Conservation (phyloP, 2,797 vertebrate genomes). For the Gobionotothen gibberifrons region DNA sequence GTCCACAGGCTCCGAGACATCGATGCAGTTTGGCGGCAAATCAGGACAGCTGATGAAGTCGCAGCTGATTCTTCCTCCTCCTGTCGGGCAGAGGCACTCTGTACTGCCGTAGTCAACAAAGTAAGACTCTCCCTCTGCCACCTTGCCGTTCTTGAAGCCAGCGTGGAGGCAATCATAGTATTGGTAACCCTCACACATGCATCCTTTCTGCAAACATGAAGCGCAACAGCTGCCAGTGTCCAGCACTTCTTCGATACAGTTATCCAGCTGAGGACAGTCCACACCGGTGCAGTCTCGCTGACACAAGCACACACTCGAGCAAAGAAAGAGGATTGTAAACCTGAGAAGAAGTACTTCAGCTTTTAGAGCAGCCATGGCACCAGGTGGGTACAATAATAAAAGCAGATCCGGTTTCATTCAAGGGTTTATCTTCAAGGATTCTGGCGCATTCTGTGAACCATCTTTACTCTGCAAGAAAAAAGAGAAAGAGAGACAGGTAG, state of each 20-base stretch:
- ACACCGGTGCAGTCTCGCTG: constrained; percentile 89
- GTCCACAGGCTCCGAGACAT: constrained; percentile 85
- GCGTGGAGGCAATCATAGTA: constrained; percentile 94
- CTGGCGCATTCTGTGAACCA: constrained; percentile 36
- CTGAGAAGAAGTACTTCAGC: constrained; percentile 37
- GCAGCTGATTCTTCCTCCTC: constrained; percentile 94
- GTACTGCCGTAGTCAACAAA: constrained; percentile 98
- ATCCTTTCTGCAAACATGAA: constrained; percentile 89
- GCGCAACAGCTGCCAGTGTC: constrained; percentile 89
- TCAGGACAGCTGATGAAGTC: constrained; percentile 95
- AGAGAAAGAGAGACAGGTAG: constrained; percentile 54
- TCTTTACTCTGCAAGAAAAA: constrained; percentile 48
- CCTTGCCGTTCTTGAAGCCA: constrained; percentile 91
- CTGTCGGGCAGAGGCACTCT: constrained; percentile 91
- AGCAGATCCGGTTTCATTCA: constrained; percentile 27
- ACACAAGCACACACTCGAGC: constrained; percentile 36
- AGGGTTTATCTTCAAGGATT: constrained; percentile 49
- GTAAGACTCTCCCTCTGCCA: constrained; percentile 93
- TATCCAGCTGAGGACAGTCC: constrained; percentile 86
- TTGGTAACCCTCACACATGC: constrained; percentile 94
- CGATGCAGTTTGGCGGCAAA: constrained; percentile 92
- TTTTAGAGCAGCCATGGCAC: constrained; percentile 46
- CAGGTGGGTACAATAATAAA: constrained; percentile 14
- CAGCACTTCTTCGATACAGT: constrained; percentile 91
- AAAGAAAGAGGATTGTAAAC: constrained; percentile 68